Conservation (phyloP, 2,797 vertebrate genomes). For the Micrastur ruficollis region DNA sequence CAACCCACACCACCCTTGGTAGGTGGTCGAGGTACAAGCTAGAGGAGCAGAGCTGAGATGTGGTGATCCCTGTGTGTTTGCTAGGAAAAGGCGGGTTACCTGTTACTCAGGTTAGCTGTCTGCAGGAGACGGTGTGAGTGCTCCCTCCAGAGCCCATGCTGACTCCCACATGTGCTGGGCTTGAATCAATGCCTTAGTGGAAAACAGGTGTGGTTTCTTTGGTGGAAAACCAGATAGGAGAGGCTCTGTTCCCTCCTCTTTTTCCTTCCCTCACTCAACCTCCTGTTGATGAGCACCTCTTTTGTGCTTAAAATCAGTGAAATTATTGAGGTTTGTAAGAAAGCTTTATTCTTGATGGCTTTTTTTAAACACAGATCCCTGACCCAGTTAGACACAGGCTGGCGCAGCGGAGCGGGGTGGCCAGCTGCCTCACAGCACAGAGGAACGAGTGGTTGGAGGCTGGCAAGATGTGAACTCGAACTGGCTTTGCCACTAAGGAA, state of each 20-base stretch:
- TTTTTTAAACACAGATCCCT: background rate
- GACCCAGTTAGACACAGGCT: background rate
- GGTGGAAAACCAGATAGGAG: background rate
- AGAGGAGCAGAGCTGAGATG: background rate
- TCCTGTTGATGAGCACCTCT: background rate
- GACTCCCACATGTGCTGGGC: background rate
- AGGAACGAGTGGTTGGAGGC: background rate
- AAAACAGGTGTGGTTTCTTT: background rate
- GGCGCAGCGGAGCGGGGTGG: background rate
- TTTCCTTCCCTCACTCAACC: background rate
- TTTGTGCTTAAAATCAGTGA: background rate
- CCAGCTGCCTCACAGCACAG: background rate
- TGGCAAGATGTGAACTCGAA: background rate
- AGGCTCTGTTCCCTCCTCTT: background rate
- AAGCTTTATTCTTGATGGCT: background rate
- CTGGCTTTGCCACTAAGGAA: constrained; percentile 5
- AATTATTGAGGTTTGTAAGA: background rate
- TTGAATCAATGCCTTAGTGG: background rate
- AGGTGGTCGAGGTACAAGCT: rapidly evolving
- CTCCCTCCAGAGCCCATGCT: background rate
- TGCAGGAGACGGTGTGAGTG: background rate
- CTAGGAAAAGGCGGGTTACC: background rate
- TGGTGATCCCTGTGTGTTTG: background rate
- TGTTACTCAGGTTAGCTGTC: background rate
- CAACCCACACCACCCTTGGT: background rate